Base-by-base conservation (phyloP, 1,140 invertebrate species). In the Hyles vespertilio region DNA sequence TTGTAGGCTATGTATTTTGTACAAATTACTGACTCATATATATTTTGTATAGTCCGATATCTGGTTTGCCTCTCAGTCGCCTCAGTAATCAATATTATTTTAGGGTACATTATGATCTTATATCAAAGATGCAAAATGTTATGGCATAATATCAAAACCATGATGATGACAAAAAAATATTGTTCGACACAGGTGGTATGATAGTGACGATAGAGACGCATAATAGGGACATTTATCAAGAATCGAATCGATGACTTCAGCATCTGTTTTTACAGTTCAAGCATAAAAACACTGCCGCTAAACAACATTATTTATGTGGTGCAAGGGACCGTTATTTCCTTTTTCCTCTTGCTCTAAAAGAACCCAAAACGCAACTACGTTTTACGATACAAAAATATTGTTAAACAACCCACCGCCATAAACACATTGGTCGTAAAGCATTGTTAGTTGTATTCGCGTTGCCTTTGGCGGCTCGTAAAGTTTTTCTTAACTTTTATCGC, bases 401-500 rank as follows among this genome's bases (percentile, higher is more conserved):
- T 82, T 72, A 74, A 78, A 77, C 61, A 71, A 58, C 63, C 56
- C 40, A 66, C 56, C 59, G 63, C 65, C 76, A 77, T 84, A 82
- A 84, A 84, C 68, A 74, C 57, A 58, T 75, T 61, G 74, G 67
- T 69, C 72, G 72, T 81, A 74, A 77, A 75, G 65, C 65, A 71
- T 84, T 81, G 75, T 84, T 81, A 69, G 66, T 63, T 72, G 51
- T 59, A 53, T 66, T 67, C 64, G 69, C 67, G 49, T 57, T 63
- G 79, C 69, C 78, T 80, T 81, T 80, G 78, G 74, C 75, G 80
- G 78, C 67, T 78, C 73, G 64, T 79, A 82, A 79, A 82, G 47
- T 74, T 77, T 81, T 81, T 81, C 63, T 69, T 62, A 54, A 72
- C 22, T 66, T 63, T 71, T 63, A 67, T 69, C 61, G 49, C 59